phyloP scores from a whole-genome alignment of 2,888 invertebrate genomes.

The Neoascia interrupta region DNA sequence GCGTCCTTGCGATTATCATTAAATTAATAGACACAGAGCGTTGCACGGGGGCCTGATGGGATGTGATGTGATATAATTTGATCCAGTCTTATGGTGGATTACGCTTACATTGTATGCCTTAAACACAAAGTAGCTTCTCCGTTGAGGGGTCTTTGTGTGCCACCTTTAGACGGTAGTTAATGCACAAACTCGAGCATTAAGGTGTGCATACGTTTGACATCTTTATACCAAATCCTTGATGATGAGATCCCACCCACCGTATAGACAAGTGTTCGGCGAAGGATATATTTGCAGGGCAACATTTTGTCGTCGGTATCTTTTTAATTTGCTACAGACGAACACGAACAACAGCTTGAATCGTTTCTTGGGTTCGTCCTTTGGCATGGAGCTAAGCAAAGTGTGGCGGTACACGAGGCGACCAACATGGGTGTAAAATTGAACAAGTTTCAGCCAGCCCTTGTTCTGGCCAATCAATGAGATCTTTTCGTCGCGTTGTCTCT shows the following conservation, averaged over 20 bases:
- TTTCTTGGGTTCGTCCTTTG: constrained; percentile 41
- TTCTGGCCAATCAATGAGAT: constrained; percentile 43
- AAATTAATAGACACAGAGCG: constrained; percentile 48
- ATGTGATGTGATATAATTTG: constrained; percentile 17
- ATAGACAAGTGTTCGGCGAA: background rate
- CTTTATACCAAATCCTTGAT: constrained; percentile 7
- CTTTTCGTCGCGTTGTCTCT: background rate
- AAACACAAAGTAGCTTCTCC: background rate
- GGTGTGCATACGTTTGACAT: background rate
- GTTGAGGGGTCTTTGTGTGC: background rate
- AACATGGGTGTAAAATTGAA: constrained; percentile 25
- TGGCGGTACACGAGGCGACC: background rate
- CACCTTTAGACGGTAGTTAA: constrained; percentile 1
- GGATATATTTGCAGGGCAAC: background rate
- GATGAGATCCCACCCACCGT: constrained; percentile 9
- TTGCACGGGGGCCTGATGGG: constrained; percentile 4
- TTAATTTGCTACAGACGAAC: constrained; percentile 37
- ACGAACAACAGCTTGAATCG: constrained; percentile 32
- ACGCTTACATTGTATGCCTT: no score
- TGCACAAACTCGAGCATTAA: constrained; percentile 2
- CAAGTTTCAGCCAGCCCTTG: constrained; percentile 30
- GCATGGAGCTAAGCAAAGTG: constrained; percentile 1
- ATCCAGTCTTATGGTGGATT: constrained; percentile 22
- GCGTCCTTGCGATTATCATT: constrained; percentile 56
- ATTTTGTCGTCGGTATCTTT: constrained; percentile 2